These are phyloP conservation scores for Actinemys pallida DNA, from an alignment of 2,113 vertebrate genomes.

Conservation along the genomic window DNA sequence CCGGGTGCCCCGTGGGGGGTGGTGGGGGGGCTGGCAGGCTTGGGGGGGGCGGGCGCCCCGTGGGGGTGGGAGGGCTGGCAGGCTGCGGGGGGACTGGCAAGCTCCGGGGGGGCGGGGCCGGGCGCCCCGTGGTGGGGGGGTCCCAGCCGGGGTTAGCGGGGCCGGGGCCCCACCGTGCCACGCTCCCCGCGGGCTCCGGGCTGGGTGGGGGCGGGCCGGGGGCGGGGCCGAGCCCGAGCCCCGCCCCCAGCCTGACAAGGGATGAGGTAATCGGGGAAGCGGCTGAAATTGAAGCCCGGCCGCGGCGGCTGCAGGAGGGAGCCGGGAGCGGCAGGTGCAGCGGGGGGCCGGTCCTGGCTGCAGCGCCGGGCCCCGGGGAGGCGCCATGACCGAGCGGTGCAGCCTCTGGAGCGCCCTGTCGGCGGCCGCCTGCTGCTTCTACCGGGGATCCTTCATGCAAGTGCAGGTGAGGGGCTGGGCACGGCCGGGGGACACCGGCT, in stretches of 20 bases:
- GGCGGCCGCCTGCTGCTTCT: slow-evolving; percentile 98
- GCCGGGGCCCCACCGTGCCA: not conserved
- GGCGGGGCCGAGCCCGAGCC: slow-evolving; percentile 72
- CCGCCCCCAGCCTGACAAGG: slow-evolving; percentile 68
- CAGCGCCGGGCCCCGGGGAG: slow-evolving; percentile 28
- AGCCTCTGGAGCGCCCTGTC: slow-evolving; percentile 98
- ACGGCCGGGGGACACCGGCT: not conserved
- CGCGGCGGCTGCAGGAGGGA: slow-evolving; percentile 69
- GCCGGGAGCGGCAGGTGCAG: not conserved
- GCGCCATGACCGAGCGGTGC: slow-evolving; percentile 93
- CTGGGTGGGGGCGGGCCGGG: slow-evolving; percentile 61
- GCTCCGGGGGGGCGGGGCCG: rapidly evolving
- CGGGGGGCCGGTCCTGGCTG: not conserved
- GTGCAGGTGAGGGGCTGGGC: slow-evolving; percentile 88
- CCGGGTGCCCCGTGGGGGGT: too few relatives aligned
- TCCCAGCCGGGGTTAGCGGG: not conserved
- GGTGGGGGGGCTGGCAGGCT: too few relatives aligned
- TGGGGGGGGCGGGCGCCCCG: rapidly evolving
- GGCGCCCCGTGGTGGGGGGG: not conserved
- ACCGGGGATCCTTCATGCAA: slow-evolving; percentile 98
- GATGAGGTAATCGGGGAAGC: slow-evolving; percentile 86
- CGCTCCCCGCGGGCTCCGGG: not conserved
- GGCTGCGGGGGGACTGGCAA: not conserved
- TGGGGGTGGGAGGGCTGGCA: not conserved
- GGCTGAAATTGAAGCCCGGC: slow-evolving; percentile 75